Evolutionary conservation across 2,113 vertebrate genomes (phyloP), one percentile per base, ranked within the genome.

Genomic region (Erpornis zantholeuca): DNA sequence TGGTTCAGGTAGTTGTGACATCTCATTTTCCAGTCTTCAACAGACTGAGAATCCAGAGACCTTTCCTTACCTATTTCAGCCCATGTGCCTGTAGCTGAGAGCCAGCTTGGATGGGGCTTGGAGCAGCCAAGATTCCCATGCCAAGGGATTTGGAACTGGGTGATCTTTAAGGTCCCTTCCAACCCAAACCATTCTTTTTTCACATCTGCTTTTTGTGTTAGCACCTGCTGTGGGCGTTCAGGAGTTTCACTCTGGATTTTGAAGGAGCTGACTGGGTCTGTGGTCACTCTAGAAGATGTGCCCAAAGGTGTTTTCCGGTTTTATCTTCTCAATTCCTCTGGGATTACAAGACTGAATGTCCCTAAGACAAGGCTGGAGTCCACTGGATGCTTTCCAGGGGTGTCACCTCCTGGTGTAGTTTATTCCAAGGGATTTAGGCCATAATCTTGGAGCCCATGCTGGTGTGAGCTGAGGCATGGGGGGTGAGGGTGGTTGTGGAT

Each of bases 241-340:
- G 11, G 44, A 42, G 27, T 18, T 29, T 49, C 63, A 10, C 25
- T 12, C 22, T 31, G 31, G n/a, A 5, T 86, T 95, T 65, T 63
- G 70, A 69, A 59, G 29, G 29, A 0, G 0, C 36, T 13, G 27
- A 12, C 20, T 42, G 17, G 15, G 12, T 44, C 19, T 6, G 0
- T 11, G 22, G 25, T 64, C 25, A 21, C 33, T 66, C 16, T 42
- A 45, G 38, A 42, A 70, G 47, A 36, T 1, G 20, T 79, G 7
- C 13, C 70, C 35, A 28, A 27, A 35, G 22, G 7, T 52, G 19
- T 76, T 68, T 72, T 44, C 36, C 47, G 14, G 3, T 56, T 82
- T 64, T 52, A 4, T 38, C 22, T 60, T 54, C 21, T 71, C 2
- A 1, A 1, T 64, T 65, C 17, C 28, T 31, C 36, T 68, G 44